Percentiles rank a stretch among this genome's conserved stretches.
Evolutionary conservation across 2,888 invertebrate genomes (phyloP).

Genomic region (Pharmacophagus antenor): DNA sequence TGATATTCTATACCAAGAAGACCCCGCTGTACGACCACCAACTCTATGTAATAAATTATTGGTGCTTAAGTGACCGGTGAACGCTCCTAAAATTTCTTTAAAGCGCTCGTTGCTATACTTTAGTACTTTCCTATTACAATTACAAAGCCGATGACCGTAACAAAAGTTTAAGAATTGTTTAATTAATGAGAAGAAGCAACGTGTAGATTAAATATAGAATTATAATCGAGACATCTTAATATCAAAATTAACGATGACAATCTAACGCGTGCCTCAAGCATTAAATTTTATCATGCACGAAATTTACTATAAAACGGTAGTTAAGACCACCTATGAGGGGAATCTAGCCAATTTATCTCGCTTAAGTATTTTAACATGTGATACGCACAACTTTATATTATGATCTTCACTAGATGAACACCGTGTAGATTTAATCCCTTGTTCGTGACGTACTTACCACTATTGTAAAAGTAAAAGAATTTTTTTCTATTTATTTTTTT

Average conservation of each 20-base stretch:
- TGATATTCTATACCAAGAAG: too few relatives aligned
- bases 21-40: too few relatives aligned
- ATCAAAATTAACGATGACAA: constrained; percentile 12
- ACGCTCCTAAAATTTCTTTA: too few relatives aligned
- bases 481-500: too few relatives aligned
- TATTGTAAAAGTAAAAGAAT: background rate
- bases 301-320: constrained; percentile 54
- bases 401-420: constrained; percentile 15
- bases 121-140: too few relatives aligned
- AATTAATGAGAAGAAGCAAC: background rate
- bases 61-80: too few relatives aligned
- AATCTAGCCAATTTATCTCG: constrained; percentile 42
- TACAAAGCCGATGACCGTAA: too few relatives aligned
- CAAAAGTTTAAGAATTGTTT: background rate
- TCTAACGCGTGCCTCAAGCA: constrained; percentile 49
- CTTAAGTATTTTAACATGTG: constrained; percentile 19
- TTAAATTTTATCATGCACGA: constrained; percentile 46
- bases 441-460: constrained; percentile 24
- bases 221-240: constrained; percentile 27
- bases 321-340: constrained; percentile 59
- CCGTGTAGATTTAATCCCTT: constrained; percentile 5
- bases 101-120: too few relatives aligned
- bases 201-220: background rate
- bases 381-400: constrained; percentile 24
- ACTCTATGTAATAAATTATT: too few relatives aligned